These are phyloP conservation scores for Progne subis DNA, from an alignment of 2,113 vertebrate species.

Conservation along the genomic window DNA sequence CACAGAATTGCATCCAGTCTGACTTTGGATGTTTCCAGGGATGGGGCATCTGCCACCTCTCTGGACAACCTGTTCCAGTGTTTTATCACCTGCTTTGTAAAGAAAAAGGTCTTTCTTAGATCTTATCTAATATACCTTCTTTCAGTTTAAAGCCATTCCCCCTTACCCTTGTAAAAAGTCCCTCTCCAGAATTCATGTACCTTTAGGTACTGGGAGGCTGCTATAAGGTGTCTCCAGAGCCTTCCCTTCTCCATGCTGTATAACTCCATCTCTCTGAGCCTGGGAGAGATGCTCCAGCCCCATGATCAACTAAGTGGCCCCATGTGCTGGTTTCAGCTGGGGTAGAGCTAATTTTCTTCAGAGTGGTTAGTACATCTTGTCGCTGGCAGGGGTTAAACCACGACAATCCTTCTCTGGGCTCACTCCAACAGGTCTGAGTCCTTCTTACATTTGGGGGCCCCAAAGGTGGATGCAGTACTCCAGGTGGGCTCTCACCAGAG, in stretches of 20 bases:
- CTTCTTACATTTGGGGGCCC: background rate
- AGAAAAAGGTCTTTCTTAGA: background rate
- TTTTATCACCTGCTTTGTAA: background rate
- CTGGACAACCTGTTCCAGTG: background rate
- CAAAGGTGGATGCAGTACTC: background rate
- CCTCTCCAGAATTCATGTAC: background rate
- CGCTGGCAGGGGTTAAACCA: background rate
- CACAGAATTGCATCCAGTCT: background rate
- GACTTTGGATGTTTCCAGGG: background rate
- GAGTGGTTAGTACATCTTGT: background rate
- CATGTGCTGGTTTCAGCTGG: background rate
- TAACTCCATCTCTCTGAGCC: background rate
- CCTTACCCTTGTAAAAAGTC: background rate
- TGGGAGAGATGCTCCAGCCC: background rate
- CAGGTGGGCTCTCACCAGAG: background rate
- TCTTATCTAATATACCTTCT: background rate
- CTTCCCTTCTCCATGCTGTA: background rate
- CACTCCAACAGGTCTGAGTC: accelerated
- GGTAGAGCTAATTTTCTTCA: background rate
- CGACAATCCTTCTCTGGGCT: accelerated
- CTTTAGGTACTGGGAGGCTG: background rate
- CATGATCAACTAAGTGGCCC: background rate
- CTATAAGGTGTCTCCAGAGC: background rate
- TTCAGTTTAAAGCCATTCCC: background rate
- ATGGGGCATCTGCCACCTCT: background rate